Conservation (phyloP, 2,113 vertebrate genomes). For the Crotalus helleri region DNA sequence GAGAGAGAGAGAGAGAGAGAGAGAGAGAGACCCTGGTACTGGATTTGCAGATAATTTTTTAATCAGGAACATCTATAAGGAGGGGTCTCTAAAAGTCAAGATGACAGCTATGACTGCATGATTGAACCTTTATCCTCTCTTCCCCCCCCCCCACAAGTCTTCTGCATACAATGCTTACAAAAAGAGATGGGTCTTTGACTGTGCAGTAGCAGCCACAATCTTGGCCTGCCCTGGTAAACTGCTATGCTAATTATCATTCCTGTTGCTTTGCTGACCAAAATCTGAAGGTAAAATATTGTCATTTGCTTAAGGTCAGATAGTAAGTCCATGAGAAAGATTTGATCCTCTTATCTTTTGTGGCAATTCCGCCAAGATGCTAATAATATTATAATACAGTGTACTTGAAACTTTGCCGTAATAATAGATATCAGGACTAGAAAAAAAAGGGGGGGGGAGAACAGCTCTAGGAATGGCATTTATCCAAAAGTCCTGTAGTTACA, state of each 20-base stretch:
- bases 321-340: not conserved
- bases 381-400: not conserved
- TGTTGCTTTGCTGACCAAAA: not conserved
- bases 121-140: not conserved
- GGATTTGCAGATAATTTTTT: not conserved
- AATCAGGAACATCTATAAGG: not conserved
- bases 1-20: not conserved
- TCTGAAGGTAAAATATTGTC: not conserved
- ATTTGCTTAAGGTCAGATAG: not conserved
- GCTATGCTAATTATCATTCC: not conserved
- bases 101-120: not conserved
- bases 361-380: not conserved
- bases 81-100: not conserved
- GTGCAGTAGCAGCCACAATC: not conserved
- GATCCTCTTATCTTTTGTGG: not conserved
- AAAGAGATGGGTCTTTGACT: not conserved
- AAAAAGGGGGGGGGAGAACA: conserved; percentile 20
- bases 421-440: conserved; percentile 8
- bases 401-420: not conserved
- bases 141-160: not conserved
- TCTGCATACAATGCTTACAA: not conserved
- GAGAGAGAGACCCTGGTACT: not conserved
- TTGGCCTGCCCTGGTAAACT: not conserved
- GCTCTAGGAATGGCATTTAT: not conserved
- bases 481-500: conserved; percentile 3